Evolutionary conservation across 1,140 invertebrate genomes (phyloP).

Genomic region (Drosophila seguyi): DNA sequence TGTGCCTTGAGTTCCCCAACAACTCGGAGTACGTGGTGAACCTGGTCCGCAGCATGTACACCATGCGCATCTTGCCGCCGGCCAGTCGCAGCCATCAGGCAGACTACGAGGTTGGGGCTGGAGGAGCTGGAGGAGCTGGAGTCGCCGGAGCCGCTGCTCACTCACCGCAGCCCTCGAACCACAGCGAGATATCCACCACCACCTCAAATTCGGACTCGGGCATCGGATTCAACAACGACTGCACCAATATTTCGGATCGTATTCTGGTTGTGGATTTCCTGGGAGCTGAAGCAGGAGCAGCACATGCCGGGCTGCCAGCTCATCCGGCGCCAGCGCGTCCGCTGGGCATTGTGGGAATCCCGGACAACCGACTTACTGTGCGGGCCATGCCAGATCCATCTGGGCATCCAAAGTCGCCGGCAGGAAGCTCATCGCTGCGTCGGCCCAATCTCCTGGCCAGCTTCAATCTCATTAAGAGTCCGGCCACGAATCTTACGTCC

Average conservation of each 20-base stretch:
- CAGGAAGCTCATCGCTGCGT: conserved; percentile 41
- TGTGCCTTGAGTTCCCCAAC: conserved; percentile 95
- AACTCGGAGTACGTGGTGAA: conserved; percentile 95
- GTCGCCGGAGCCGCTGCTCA: conserved; percentile 86
- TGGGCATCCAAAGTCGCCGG: conserved; percentile 51
- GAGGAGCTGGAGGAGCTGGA: conserved; percentile 15
- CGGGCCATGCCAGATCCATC: conserved; percentile 85
- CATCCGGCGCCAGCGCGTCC: conserved; percentile 57
- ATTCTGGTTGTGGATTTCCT: conserved; percentile 93
- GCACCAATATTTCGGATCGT: conserved; percentile 91
- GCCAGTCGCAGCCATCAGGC: conserved; percentile 61
- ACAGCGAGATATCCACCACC: conserved; percentile 92
- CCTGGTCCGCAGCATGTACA: conserved; percentile 89
- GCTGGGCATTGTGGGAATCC: conserved; percentile 65
- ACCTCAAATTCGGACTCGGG: conserved; percentile 98
- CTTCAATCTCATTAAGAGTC: conserved; percentile 79
- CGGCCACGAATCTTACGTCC: conserved; percentile 63
- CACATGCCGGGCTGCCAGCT: conserved; percentile 23
- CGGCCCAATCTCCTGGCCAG: conserved; percentile 72
- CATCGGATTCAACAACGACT: conserved; percentile 96
- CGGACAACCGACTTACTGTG: conserved; percentile 85
- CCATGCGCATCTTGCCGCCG: conserved; percentile 85
- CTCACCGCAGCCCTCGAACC: conserved; percentile 93
- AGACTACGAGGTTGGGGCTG: conserved; percentile 50
- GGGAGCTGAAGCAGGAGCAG: conserved; percentile 36